Evolutionary conservation across 1,140 invertebrate genomes (phyloP), one percentile per base, ranked within the genome.

Genomic region (Meloidogyne chitwoodi): DNA sequence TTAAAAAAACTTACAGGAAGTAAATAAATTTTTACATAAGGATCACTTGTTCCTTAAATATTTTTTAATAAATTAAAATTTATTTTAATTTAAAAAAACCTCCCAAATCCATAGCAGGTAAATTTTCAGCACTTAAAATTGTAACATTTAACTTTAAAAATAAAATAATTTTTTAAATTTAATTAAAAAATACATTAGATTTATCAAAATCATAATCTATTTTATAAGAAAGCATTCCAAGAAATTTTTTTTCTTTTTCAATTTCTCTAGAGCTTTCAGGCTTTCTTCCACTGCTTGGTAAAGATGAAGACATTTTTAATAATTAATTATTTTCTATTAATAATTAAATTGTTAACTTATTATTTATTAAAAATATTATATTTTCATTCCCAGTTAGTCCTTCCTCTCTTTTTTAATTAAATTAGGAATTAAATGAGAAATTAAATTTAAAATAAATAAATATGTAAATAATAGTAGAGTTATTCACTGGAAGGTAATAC

Each of bases 191-290:
- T 74, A 76, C 75, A 64, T 38, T 76, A 90, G 95, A 97, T 80
- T 95, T 94, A 89, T 98, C 97, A 91, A 99, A 99, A 88, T 99
- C 96, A 88, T 99, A 99, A 88, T 99, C 96, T 87, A 99, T 91
- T 92, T 85, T 87, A 71, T 82, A 87, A 27, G 75, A 74, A 12
- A 87, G 80, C 31, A 80, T 67, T 24, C 87, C 85, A 10, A 88
- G 80, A 64, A 85, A 87, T 66, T 87, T 87, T 68, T 86, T 86
- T 77, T 85, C 84, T 79, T 87, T 87, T 41, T 86, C 85, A 14
- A 84, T 82, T 48, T 85, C 83, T 19, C 44, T 27, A 6, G 29
- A 44, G 10, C 22, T 31, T 63, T 56, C 48, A 14, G 61, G 29
- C 11, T 73, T 73, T 56, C 71, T 29, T 16, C 56, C 71, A 63